Conservation (phyloP, 2,113 vertebrate species). For the Euleptes europaea region DNA sequence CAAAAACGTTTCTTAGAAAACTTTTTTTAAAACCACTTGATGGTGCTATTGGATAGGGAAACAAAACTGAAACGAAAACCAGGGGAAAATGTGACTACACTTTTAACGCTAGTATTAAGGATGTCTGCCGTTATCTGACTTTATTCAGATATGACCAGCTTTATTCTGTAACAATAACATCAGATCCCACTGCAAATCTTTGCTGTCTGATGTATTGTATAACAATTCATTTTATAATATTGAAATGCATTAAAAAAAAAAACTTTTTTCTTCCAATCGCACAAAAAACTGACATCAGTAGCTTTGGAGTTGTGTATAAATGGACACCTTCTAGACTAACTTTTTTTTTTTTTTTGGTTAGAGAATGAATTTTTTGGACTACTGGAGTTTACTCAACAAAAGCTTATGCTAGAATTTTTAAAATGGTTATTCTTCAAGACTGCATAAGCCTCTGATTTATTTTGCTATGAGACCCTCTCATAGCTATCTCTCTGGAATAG, state of each 20-base stretch:
- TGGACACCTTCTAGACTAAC: no score
- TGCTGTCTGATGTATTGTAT: not conserved
- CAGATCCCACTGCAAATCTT: not conserved
- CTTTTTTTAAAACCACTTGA: not conserved
- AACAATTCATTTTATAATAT: not conserved
- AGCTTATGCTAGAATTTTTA: no score
- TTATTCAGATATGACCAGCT: not conserved
- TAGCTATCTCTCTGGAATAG: no score
- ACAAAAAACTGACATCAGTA: not conserved
- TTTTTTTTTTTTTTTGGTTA: no score
- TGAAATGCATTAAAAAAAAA: not conserved
- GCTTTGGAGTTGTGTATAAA: not conserved
- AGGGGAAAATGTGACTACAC: not conserved
- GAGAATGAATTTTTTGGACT: no score
- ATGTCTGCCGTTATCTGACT: not conserved
- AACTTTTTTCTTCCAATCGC: not conserved
- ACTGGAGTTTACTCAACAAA: no score
- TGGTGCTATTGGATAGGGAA: conserved; percentile 15
- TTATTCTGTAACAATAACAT: not conserved
- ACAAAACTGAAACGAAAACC: not conserved
- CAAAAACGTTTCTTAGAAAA: not conserved
- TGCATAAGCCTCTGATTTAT: no score
- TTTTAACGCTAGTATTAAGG: not conserved
- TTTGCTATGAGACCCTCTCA: no score
- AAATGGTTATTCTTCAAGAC: no score